These are phyloP conservation scores for Sitodiplosis mosellana DNA, from an alignment of 1,140 invertebrate genomes.

Conservation along the genomic window DNA sequence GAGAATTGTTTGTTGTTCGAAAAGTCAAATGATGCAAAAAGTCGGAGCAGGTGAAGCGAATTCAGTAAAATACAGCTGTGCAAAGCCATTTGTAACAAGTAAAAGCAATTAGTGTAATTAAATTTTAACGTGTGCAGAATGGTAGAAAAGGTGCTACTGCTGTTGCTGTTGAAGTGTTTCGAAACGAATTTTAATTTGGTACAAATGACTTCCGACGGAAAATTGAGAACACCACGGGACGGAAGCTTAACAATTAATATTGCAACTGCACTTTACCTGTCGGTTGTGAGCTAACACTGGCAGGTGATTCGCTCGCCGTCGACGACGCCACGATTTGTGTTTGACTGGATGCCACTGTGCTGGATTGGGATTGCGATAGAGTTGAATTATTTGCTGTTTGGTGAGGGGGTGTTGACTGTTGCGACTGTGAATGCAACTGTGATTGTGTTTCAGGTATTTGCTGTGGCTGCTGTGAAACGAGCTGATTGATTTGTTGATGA, in stretches of 20 bases:
- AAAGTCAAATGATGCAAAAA: no score
- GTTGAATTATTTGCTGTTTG: conserved; percentile 3
- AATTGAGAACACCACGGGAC: not conserved
- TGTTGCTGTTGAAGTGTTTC: no score
- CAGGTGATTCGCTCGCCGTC: conserved; percentile 25
- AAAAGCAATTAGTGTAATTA: no score
- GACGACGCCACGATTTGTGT: conserved; percentile 25
- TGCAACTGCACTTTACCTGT: conserved; percentile 15
- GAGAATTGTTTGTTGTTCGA: no score
- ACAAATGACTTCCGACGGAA: not conserved
- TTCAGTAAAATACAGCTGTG: no score
- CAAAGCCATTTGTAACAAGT: no score
- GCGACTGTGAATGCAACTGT: conserved; percentile 5
- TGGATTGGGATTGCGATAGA: conserved; percentile 10
- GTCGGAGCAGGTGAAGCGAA: no score
- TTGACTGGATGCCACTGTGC: conserved; percentile 20
- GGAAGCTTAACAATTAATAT: not conserved
- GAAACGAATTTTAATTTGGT: not conserved
- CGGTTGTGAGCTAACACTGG: conserved; percentile 26
- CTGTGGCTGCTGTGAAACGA: conserved; percentile 10
- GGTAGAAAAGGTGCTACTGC: no score
- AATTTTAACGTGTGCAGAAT: no score
- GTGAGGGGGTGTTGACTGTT: conserved; percentile 2
- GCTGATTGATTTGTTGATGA: conserved; percentile 4
- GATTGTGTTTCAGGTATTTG: conserved; percentile 13